Percentiles rank a stretch among this genome's conserved stretches.
These are phyloP conservation scores for Oceanites oceanicus DNA, from an alignment of 2,113 vertebrate species.

Conservation along the genomic window DNA sequence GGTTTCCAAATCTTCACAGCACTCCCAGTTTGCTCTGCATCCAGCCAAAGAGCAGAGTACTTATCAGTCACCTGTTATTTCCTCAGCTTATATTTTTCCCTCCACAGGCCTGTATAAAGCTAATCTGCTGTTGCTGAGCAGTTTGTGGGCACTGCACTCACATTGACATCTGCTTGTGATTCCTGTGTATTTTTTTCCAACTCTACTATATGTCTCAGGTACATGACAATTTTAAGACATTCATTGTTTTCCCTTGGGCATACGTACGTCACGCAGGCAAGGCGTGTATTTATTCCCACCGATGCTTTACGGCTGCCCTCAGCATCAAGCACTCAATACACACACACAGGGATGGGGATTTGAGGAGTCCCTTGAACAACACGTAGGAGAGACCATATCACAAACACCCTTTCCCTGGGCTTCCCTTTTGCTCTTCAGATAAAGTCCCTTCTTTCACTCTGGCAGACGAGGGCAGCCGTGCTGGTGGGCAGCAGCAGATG, in stretches of 20 bases:
- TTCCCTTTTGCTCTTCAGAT: neutral
- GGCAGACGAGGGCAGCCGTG: neutral
- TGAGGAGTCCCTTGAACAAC: neutral
- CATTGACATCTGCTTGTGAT: neutral
- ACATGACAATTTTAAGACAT: fast-evolving
- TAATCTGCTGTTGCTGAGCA: neutral
- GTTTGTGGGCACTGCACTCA: neutral
- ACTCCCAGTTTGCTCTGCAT: neutral
- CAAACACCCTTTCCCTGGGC: neutral
- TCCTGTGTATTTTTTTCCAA: neutral
- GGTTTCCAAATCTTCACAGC: neutral
- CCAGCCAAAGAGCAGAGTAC: neutral
- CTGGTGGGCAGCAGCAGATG: neutral
- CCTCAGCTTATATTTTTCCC: neutral
- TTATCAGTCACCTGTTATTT: neutral
- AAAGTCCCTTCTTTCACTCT: neutral
- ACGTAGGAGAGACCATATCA: fast-evolving
- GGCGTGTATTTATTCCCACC: fast-evolving
- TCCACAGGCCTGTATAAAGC: neutral
- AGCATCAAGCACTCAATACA: fast-evolving
- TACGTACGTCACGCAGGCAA: fast-evolving
- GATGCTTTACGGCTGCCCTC: fast-evolving
- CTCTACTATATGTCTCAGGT: neutral
- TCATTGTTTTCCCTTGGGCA: neutral
- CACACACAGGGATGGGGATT: fast-evolving